These are phyloP conservation scores for Montifringilla adamsi DNA, from an alignment of 2,113 vertebrate genomes.

Conservation along the genomic window DNA sequence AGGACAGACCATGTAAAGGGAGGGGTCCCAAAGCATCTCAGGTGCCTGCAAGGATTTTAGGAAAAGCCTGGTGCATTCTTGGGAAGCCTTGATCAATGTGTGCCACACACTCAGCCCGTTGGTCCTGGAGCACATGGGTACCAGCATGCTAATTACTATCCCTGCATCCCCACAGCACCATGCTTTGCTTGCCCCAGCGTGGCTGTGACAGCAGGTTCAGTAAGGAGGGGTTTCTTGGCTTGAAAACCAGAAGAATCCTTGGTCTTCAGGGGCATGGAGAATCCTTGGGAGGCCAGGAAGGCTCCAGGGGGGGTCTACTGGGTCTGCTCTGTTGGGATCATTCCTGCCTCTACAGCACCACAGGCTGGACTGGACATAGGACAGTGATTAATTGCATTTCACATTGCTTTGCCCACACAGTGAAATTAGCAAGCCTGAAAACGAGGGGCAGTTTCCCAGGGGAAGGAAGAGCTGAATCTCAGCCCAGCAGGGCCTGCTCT, in stretches of 20 bases:
- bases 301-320: fast-evolving
- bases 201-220: not conserved
- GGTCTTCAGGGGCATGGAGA: not conserved
- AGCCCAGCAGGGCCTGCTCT: not conserved
- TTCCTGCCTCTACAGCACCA: not conserved
- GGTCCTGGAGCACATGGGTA: fast-evolving
- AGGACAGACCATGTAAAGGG: fast-evolving
- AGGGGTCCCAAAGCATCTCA: fast-evolving
- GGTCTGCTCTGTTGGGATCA: not conserved
- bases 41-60: not conserved
- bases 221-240: not conserved
- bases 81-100: not conserved
- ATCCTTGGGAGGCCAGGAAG: not conserved
- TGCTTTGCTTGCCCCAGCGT: fast-evolving
- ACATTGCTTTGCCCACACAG: not conserved
- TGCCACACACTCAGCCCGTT: fast-evolving
- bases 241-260: not conserved
- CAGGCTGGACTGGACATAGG: not conserved
- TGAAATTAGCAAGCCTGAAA: not conserved
- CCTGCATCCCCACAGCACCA: not conserved
- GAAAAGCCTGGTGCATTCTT: not conserved
- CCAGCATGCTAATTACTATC: not conserved
- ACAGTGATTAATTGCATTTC: not conserved
- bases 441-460: not conserved
- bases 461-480: not conserved